phyloP scores from a whole-genome alignment of 2,888 invertebrate species.

The Lasioglossum oenotherae region DNA sequence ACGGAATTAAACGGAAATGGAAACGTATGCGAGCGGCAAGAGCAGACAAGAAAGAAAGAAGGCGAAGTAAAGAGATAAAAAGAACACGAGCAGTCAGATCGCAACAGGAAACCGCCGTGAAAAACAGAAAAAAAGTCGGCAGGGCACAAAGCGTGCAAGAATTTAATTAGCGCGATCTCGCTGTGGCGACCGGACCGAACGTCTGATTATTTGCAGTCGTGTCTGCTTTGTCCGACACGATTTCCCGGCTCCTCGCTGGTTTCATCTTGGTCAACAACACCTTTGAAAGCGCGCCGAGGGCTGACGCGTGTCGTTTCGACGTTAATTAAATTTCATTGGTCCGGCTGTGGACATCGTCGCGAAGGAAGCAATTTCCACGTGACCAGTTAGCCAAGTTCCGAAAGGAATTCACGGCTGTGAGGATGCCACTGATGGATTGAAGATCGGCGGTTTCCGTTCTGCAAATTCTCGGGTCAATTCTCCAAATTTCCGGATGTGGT shows the following conservation, averaged over 20 bases:
- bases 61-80: neutral
- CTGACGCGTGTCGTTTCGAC: conserved; percentile 3
- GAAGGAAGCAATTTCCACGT: conserved; percentile 22
- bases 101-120: neutral
- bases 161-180: conserved; percentile 47
- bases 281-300: neutral
- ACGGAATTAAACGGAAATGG: conserved; percentile 3
- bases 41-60: neutral
- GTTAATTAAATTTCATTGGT: conserved; percentile 47
- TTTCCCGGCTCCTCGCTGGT: neutral
- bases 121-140: neutral
- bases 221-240: conserved; percentile 14
- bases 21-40: neutral
- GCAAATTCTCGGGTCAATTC: conserved; percentile 27
- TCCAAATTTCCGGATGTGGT: neutral
- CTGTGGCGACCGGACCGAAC: neutral
- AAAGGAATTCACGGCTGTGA: neutral
- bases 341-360: conserved; percentile 5
- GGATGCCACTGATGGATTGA: neutral
- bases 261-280: conserved; percentile 6
- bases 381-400: neutral
- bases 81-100: neutral
- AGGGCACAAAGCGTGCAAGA: conserved; percentile 14
- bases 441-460: neutral
- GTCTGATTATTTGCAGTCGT: conserved; percentile 24